Evolutionary conservation across 2,113 vertebrate species (phyloP), one percentile per base, ranked within the genome.

Genomic region (Marcusenius ussheri): DNA sequence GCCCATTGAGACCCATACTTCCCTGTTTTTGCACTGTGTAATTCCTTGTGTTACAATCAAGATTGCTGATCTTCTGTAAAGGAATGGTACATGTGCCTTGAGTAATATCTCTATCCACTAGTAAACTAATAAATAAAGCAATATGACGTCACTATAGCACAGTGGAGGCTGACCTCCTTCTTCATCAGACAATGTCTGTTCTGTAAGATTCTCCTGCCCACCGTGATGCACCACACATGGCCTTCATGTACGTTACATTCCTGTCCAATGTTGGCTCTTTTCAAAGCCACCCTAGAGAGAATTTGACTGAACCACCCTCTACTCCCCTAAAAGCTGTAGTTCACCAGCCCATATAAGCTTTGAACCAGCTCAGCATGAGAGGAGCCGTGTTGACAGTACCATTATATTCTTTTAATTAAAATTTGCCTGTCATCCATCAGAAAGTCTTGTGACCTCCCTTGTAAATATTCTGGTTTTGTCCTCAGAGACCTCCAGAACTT

Each of bases 131-230:
- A 51, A 51, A 80, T 11, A 80, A 80, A 19, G 5, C 74, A 80
- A 80, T 42, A 5, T 77, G 35, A 17, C 6, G 5, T 77, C 35
- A 80, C 31, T 80, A 17, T 80, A 1, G 35, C 74, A 42, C 35
- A 11, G 5, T 35, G 6, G 35, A 39, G 31, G 35, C 15, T 80
- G 74, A 80, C 35, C 35, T 70, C 66, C 27, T 80, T 42, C 31
- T 19, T 80, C 74, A 77, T 77, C 70, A 77, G 70, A 77, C 70
- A 80, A 80, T 74, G 70, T 77, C 70, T 39, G 70, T 77, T 77
- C 13, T 77, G 3, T 77, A 17, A 35, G 3, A 39, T 39, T 19
- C 27, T 39, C 31, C 11, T 17, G 31, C 31, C 74, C 74, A 19
- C 35, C 1, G 31, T 15, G 27, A 39, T 7, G 35, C 35, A 80